A percentile compares a stretch with the other conserved stretches of the same genome.
phyloP scores from a whole-genome alignment of 2,797 vertebrate species.

The Leptoclinus maculatus region DNA sequence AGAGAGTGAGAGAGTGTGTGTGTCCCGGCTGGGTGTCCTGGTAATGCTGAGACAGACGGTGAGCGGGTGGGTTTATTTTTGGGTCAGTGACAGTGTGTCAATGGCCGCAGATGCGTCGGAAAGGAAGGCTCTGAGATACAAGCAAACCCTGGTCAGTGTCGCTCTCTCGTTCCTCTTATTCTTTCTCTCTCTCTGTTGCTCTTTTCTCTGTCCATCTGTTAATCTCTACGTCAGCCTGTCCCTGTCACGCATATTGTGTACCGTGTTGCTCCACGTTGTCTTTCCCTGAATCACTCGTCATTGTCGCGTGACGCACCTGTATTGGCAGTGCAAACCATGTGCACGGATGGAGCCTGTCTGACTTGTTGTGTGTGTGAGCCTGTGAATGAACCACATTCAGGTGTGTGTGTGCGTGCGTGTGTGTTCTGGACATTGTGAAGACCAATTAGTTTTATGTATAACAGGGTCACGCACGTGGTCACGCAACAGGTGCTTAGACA shows the following conservation, averaged over 20 bases:
- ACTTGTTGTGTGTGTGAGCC: not conserved
- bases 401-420: not conserved
- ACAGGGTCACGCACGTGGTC: constrained; percentile 37
- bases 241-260: not conserved
- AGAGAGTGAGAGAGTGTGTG: constrained; percentile 30
- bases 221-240: constrained; percentile 17
- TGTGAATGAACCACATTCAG: not conserved
- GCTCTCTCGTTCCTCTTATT: constrained; percentile 33
- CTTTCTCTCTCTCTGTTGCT: not conserved
- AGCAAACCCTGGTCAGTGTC: constrained; percentile 89
- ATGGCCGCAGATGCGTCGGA: constrained; percentile 91
- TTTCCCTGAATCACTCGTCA: not conserved
- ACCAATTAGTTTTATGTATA: constrained; percentile 56
- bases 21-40: constrained; percentile 63
- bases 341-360: constrained; percentile 15
- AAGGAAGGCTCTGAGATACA: constrained; percentile 89
- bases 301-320: constrained; percentile 61
- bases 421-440: constrained; percentile 22
- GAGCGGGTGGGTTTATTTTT: constrained; percentile 80
- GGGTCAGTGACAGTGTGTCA: constrained; percentile 83
- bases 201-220: constrained; percentile 22
- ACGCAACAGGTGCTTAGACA: constrained; percentile 59
- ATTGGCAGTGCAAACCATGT: not conserved
- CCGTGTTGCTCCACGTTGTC: not conserved
- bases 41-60: constrained; percentile 81